phyloP scores from a whole-genome alignment of 2,888 invertebrate genomes.

The Hemaris fuciformis region DNA sequence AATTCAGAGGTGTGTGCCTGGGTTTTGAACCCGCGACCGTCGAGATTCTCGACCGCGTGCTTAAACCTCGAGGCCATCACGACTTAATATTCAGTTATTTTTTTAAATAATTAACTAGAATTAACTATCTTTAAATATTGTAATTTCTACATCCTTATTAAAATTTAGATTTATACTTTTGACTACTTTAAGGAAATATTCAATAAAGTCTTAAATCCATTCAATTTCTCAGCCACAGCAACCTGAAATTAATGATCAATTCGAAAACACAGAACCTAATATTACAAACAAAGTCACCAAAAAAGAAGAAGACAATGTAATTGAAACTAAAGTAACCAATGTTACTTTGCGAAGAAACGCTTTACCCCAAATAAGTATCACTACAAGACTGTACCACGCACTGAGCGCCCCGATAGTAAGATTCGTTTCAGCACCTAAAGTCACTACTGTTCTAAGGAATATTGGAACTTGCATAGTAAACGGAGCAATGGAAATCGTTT shows the following conservation, averaged over 20 bases:
- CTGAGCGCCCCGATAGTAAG: constrained; percentile 42
- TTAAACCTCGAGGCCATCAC: no score
- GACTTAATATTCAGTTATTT: no score
- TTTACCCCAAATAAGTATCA: constrained; percentile 14
- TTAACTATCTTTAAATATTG: no score
- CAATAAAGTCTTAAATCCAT: not conserved
- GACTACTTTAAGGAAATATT: not conserved
- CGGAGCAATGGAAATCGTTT: constrained; percentile 65
- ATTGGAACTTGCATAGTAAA: constrained; percentile 69
- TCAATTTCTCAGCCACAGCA: constrained; percentile 50
- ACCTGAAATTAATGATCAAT: constrained; percentile 56
- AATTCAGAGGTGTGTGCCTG: no score
- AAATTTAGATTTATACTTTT: no score
- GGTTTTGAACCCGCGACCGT: no score
- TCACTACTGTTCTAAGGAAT: constrained; percentile 53
- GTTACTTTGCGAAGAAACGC: not conserved
- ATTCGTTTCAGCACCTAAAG: constrained; percentile 50
- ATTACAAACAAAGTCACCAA: constrained; percentile 17
- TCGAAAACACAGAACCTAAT: constrained; percentile 26
- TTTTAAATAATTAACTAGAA: no score
- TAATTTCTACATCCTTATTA: no score
- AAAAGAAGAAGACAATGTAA: constrained; percentile 7
- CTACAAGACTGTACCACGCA: constrained; percentile 36
- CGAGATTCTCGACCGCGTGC: no score
- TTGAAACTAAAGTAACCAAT: not conserved